Base-by-base conservation (phyloP, 2,888 invertebrate genomes). In the Calephelis perditalis region DNA sequence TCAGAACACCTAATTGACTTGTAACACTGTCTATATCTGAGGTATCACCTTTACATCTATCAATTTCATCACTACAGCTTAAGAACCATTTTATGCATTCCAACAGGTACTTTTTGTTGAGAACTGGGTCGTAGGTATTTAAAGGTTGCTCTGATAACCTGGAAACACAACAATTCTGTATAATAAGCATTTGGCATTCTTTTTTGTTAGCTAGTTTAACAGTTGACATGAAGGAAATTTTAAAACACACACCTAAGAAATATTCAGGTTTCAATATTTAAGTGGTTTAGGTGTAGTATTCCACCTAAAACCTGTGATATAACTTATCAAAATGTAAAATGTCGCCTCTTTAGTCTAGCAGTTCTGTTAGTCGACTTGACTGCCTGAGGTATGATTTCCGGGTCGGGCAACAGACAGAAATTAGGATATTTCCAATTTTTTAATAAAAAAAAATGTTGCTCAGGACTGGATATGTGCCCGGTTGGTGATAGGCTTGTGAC, bases 51-150 rank as follows among this genome's bases (percentile, higher is more conserved):
- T 58, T 62, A 15, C n/a, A 57, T 47, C 47, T 67, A 15, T 75
- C 67, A 3, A 80, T 56, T n/a, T 56, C 76, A 72, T 94, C 93
- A 73, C 93, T 94, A 49, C 93, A 84, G 58, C 81, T 81, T 0
- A 95, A 79, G 61, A 94, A 86, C 73, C 92, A 91, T 73, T 94
- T 94, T 6, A 96, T 79, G 74, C 95, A 95, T 81, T 96, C 96
- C 63, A 93, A 83, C 58, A 95, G 79, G 74, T 95, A 94, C 65
- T 92, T 93, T 65, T 87, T 89, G 71, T 96, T 96, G 6, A 96
- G 91, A 57, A 92, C 91, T 40, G 94, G 92, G 76, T 96, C 95
- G 79, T 92, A 96, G 61, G 91, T 87, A 40, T 81, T 80, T 5
- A 91, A 66, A 36, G 91, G 82, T 68, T 91, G 86, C 63, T 92